Conservation (phyloP, 1,140 invertebrate species). For the Drosophila guanche region DNA sequence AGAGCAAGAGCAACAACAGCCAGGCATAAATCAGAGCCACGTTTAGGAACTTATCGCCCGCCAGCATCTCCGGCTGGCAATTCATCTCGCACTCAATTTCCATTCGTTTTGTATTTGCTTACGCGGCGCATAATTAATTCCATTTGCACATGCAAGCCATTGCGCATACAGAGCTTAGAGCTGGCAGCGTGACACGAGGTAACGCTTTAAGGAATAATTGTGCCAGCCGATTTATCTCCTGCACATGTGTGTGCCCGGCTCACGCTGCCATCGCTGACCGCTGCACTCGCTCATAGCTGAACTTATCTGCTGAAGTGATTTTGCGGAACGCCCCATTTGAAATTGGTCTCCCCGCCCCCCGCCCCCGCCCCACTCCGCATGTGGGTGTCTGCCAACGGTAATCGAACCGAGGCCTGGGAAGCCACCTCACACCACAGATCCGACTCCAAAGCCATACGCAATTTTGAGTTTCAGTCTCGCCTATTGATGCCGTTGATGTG, state of each 20-base stretch:
- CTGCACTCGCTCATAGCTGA: background rate
- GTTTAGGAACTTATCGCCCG: conserved; percentile 67
- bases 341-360: conserved; percentile 17
- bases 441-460: background rate
- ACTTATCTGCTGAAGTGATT: conserved; percentile 45
- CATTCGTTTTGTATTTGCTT: conserved; percentile 64
- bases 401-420: conserved; percentile 32
- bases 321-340: conserved; percentile 55
- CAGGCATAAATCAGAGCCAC: conserved; percentile 71
- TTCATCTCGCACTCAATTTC: conserved; percentile 77
- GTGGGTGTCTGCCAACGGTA: conserved; percentile 55
- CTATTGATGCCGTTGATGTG: conserved; percentile 72
- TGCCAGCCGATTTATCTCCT: conserved; percentile 2
- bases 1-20: conserved; percentile 1
- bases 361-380: background rate
- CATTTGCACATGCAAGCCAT: conserved; percentile 68
- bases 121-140: conserved; percentile 73
- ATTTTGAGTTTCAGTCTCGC: too few species aligned
- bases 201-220: conserved; percentile 1
- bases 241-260: background rate
- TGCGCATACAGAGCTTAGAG: conserved; percentile 47
- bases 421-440: background rate
- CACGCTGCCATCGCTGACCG: conserved; percentile 17
- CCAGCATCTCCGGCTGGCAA: conserved; percentile 66
- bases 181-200: conserved; percentile 21